Evolutionary conservation across 2,113 vertebrate genomes (phyloP), one percentile per base, ranked within the genome.

Genomic region (Pterophyllum scalare): DNA sequence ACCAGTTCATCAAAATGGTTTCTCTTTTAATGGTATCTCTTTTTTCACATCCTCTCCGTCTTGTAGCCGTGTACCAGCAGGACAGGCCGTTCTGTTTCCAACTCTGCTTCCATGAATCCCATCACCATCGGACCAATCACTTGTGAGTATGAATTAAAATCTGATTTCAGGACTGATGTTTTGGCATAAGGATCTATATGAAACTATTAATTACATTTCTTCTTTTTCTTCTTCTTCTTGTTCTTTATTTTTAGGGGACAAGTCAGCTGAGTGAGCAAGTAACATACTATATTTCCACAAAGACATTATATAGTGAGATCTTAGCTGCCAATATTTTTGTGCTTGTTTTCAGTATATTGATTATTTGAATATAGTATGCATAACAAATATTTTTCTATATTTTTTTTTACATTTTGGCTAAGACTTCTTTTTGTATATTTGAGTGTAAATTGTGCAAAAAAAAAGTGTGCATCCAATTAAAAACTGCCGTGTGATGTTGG

Each of bases 51-150:
- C 11, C 20, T 28, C 60, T 15, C 11, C 19, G 70, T 46, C 6
- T 17, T 14, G 5, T 17, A 94, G 91, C 2, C 2, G 3, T 94
- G 92, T 59, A 20, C 6, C 52, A 33, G 75, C 1, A 92, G 93
- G 81, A 58, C 2, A 14, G 2, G 1, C 12, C 92, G 90, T 52
- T 92, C 91, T 10, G 62, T 85, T 70, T 87, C 88, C 33, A 75
- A 12, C 64, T 79, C 81, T 72, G 24, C 54, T 17, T 26, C 52
- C 17, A 3, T 79, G 24, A 22, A 52, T 2, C 58, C 62, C 6
- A 2, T 92, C 65, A 88, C 74, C 54, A 19, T 88, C 78, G 92
- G 93, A 64, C 93, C 93, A 56, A 90, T 94, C 67, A 70, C 19
- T 17, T 93, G 90, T 93, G 57, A 93, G 92, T 86, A 80, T 26